A percentile compares a stretch with the other conserved stretches of the same genome.
These are phyloP conservation scores for Pyrrhura leucotis DNA, from an alignment of 2,797 vertebrate genomes.

Conservation along the genomic window DNA sequence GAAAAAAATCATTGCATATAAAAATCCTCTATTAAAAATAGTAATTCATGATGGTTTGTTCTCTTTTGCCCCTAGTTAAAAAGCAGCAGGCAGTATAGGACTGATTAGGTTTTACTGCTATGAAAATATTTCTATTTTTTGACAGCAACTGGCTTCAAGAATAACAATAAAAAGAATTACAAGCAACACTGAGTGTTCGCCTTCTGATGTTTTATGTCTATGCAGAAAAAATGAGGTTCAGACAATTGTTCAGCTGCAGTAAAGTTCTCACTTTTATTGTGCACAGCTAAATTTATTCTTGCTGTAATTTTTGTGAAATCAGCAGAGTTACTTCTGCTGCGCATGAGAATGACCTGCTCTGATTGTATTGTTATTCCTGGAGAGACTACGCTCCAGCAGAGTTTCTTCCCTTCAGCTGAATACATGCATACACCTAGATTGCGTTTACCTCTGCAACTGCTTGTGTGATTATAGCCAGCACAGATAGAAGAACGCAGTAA, in stretches of 20 bases:
- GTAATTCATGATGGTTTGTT: background rate
- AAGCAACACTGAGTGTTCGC: background rate
- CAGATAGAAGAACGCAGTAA: background rate
- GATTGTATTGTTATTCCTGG: background rate
- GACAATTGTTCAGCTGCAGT: background rate
- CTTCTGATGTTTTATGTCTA: slow-evolving; percentile 7
- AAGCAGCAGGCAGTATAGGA: background rate
- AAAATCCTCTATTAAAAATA: background rate
- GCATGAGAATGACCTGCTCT: background rate
- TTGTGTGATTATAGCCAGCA: background rate
- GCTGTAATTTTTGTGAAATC: slow-evolving; percentile 8
- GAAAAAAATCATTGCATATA: background rate
- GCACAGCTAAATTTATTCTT: slow-evolving; percentile 16
- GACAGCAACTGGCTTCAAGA: background rate
- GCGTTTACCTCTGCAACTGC: background rate
- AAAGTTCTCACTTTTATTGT: slow-evolving; percentile 18
- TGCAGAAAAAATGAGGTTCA: background rate
- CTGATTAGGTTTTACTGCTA: background rate
- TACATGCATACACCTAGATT: background rate
- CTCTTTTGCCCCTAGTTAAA: background rate
- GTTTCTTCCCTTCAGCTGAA: background rate
- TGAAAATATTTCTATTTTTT: background rate
- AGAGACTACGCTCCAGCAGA: background rate
- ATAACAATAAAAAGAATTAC: background rate
- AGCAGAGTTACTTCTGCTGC: background rate